phyloP scores from a whole-genome alignment of 2,888 invertebrate genomes.

The Bhutanitis thaidina region DNA sequence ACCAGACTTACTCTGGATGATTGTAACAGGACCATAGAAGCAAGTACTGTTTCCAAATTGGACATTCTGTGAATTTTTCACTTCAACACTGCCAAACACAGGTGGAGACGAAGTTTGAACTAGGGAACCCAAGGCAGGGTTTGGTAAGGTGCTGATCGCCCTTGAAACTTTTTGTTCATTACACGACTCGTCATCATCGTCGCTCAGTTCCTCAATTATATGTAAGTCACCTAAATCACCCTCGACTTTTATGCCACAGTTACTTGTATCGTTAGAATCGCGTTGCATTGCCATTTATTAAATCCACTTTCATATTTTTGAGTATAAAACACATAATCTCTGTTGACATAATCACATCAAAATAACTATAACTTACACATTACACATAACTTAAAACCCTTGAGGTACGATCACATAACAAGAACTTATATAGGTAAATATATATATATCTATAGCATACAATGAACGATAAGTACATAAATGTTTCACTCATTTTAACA shows the following conservation, averaged over 20 bases:
- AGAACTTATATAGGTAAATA: too few relatives aligned
- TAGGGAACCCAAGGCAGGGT: conserved; percentile 20
- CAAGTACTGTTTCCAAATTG: conserved; percentile 88
- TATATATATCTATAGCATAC: too few relatives aligned
- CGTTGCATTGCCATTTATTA: conserved; percentile 42
- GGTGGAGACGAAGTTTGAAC: conserved; percentile 39
- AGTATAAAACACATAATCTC: conserved; percentile 3
- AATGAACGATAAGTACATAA: too few relatives aligned
- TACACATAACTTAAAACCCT: too few relatives aligned
- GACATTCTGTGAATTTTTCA: conserved; percentile 85
- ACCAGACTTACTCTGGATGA: conserved; percentile 75
- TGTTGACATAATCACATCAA: not conserved
- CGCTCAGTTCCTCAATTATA: conserved; percentile 49
- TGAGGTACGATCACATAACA: too few relatives aligned
- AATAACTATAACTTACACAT: too few relatives aligned
- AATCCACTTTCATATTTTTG: conserved; percentile 9
- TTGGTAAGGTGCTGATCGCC: conserved; percentile 24
- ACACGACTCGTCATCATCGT: conserved; percentile 36
- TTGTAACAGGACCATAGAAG: conserved; percentile 88
- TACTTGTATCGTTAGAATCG: conserved; percentile 29
- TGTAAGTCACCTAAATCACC: conserved; percentile 57
- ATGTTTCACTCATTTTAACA: too few relatives aligned
- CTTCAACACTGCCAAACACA: conserved; percentile 80
- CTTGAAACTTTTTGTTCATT: conserved; percentile 30
- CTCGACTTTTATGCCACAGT: conserved; percentile 45